Evolutionary conservation across 2,797 vertebrate genomes (phyloP).

Genomic region (Heliangelus exortis): DNA sequence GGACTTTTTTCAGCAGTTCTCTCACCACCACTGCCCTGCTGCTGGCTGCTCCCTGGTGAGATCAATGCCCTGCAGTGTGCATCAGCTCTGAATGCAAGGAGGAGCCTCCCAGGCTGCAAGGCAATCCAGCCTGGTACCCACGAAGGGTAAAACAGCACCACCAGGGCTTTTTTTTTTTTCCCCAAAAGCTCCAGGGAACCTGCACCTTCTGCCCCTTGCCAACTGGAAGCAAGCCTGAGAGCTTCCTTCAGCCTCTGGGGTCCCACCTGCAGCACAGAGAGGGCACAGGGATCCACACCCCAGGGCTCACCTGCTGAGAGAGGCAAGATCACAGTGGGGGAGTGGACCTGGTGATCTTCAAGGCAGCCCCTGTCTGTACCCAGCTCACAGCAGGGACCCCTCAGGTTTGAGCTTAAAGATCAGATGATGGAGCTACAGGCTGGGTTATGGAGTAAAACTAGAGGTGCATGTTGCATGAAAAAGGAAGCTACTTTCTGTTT

Average conservation of each 20-base stretch:
- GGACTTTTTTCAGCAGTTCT: background rate
- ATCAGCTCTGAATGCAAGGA: accelerated
- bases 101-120: background rate
- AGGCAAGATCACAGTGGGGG: accelerated
- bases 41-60: background rate
- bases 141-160: background rate
- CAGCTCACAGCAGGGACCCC: background rate
- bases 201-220: accelerated
- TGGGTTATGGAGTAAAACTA: background rate
- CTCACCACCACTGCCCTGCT: background rate
- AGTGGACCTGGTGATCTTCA: background rate
- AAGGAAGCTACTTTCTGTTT: background rate
- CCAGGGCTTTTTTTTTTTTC: background rate
- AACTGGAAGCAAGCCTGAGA: background rate
- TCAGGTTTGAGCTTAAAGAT: background rate
- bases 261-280: background rate
- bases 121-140: background rate
- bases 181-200: background rate
- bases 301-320: accelerated
- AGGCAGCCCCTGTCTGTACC: background rate
- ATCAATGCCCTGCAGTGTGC: accelerated
- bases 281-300: accelerated
- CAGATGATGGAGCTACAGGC: background rate
- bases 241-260: background rate
- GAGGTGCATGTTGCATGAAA: background rate